These are phyloP conservation scores for Diarsia brunnea DNA, from an alignment of 2,888 invertebrate genomes.

Conservation along the genomic window DNA sequence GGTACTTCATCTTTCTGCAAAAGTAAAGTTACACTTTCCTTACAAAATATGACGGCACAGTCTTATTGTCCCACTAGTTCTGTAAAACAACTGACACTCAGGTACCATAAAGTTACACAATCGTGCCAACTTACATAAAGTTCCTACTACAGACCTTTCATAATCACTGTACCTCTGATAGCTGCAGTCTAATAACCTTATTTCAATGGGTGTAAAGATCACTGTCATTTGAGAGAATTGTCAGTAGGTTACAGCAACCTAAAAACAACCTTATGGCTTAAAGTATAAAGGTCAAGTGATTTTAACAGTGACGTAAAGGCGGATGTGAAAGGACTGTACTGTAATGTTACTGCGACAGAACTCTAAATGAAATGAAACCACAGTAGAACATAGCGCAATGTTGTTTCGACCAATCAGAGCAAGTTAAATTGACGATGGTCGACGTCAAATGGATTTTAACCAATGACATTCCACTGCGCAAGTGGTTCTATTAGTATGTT, in stretches of 20 bases:
- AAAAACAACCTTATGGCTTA: background rate
- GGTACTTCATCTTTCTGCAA: background rate
- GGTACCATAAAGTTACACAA: slow-evolving; percentile 38
- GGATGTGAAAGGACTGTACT: background rate
- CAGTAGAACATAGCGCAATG: background rate
- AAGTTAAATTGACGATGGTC: slow-evolving; percentile 25
- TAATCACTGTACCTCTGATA: background rate
- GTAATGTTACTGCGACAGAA: slow-evolving; percentile 32
- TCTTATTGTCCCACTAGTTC: slow-evolving; percentile 7
- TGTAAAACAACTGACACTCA: slow-evolving; percentile 29
- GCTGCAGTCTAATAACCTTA: background rate
- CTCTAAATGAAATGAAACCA: slow-evolving; percentile 28
- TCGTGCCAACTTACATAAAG: slow-evolving; percentile 38
- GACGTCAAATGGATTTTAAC: slow-evolving; percentile 31
- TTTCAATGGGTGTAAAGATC: rapidly evolving
- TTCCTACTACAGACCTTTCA: background rate
- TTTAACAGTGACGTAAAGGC: background rate
- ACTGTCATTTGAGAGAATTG: background rate
- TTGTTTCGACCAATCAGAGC: slow-evolving; percentile 28
- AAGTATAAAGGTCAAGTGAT: background rate
- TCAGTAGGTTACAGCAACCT: background rate
- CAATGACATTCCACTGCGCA: slow-evolving; percentile 4
- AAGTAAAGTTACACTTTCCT: background rate
- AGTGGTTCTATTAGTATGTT: slow-evolving; percentile 21
- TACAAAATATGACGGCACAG: slow-evolving; percentile 13